phyloP scores from a whole-genome alignment of 2,888 invertebrate species.

The Drosophila fungiperda region DNA sequence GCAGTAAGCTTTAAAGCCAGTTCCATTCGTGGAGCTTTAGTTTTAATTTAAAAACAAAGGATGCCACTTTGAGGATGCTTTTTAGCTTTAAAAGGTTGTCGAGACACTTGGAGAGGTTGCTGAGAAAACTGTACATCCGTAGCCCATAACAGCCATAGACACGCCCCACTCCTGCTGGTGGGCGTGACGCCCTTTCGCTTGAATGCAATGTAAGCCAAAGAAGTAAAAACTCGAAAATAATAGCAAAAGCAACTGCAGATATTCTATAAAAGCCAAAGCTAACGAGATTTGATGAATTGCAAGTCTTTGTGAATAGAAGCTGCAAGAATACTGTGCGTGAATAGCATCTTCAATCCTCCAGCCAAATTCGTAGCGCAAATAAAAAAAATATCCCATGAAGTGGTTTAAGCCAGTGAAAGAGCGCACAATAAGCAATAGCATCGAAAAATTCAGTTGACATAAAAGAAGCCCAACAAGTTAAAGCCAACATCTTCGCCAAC shows the following conservation, averaged over 20 bases:
- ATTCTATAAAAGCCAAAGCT: constrained; percentile 78
- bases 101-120: constrained; percentile 1
- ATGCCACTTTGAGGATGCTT: constrained; percentile 7
- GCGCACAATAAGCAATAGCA: constrained; percentile 60
- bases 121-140: neutral
- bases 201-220: constrained; percentile 44
- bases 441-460: constrained; percentile 76
- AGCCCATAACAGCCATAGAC: neutral
- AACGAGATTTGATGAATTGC: constrained; percentile 80
- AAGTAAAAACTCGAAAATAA: constrained; percentile 44
- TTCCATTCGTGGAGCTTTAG: constrained; percentile 6
- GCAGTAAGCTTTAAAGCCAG: neutral
- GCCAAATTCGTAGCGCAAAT: constrained; percentile 21
- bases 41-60: neutral
- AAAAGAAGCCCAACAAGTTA: constrained; percentile 49
- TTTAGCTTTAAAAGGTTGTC: constrained; percentile 27
- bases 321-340: constrained; percentile 72
- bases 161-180: constrained; percentile 20
- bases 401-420: constrained; percentile 70
- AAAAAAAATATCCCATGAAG: constrained; percentile 65
- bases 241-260: constrained; percentile 70
- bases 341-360: constrained; percentile 43
- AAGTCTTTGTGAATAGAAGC: constrained; percentile 76
- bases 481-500: constrained; percentile 21
- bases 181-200: constrained; percentile 57